These are phyloP conservation scores for Dendrocincla fuliginosa DNA, from an alignment of 2,797 vertebrate genomes.

Conservation along the genomic window DNA sequence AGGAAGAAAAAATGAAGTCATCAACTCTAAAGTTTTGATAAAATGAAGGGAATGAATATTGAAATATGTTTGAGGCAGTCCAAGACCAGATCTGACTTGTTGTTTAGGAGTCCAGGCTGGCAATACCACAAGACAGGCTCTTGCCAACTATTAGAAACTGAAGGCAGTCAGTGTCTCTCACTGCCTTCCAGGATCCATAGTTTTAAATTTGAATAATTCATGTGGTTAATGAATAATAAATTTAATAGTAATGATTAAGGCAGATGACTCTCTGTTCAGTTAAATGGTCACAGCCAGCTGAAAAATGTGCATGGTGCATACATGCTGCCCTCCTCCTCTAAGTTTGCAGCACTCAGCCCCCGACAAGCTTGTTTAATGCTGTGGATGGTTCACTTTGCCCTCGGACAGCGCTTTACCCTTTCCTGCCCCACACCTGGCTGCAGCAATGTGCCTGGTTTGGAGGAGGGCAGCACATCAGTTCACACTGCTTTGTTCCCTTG, in stretches of 20 bases:
- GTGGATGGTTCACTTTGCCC: background rate
- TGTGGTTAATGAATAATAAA: conserved; percentile 68
- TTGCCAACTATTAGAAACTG: background rate
- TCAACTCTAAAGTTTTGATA: background rate
- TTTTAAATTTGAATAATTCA: conserved; percentile 61
- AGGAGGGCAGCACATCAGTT: background rate
- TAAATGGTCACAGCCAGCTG: conserved; percentile 44
- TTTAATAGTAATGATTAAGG: conserved; percentile 71
- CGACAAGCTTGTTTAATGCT: background rate
- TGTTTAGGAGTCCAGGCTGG: background rate
- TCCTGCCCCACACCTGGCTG: background rate
- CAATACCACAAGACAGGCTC: background rate
- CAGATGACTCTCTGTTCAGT: conserved; percentile 53
- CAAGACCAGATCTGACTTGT: background rate
- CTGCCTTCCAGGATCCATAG: background rate
- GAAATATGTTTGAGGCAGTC: background rate
- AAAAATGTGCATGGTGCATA: background rate
- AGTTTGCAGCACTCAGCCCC: background rate
- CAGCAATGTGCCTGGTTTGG: background rate
- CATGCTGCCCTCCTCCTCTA: background rate
- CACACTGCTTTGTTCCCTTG: background rate
- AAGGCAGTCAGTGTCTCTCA: background rate
- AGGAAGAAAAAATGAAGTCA: background rate
- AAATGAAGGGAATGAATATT: background rate
- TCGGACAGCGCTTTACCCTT: background rate